Percentiles rank a stretch among this genome's conserved stretches.
Evolutionary conservation across 1,140 invertebrate species (phyloP).

Genomic region (Drosophila rufa): DNA sequence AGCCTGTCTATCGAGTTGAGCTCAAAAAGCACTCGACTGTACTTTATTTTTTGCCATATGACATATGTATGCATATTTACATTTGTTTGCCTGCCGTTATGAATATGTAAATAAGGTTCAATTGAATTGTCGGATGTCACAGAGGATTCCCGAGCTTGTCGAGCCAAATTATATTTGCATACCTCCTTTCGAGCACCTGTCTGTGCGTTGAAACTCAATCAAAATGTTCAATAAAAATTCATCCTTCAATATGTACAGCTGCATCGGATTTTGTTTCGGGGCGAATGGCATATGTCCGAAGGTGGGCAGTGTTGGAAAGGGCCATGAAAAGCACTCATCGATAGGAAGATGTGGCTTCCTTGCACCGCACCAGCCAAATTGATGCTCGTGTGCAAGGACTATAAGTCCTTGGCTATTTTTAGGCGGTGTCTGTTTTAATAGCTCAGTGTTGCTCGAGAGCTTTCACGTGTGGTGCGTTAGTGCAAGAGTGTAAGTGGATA

Average conservation of each 20-base stretch:
- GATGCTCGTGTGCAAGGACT: conserved; percentile 6
- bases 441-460: conserved; percentile 25
- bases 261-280: not conserved
- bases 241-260: conserved; percentile 3
- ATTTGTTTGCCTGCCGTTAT: conserved; percentile 39
- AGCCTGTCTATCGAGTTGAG: not conserved
- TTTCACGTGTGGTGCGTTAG: conserved; percentile 21
- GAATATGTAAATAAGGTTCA: conserved; percentile 47
- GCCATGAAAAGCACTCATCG: conserved; percentile 10
- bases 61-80: conserved; percentile 15
- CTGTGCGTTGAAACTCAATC: conserved; percentile 25
- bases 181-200: conserved; percentile 14
- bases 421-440: conserved; percentile 39
- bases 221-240: conserved; percentile 30
- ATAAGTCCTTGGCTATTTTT: conserved; percentile 49
- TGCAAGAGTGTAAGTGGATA: conserved; percentile 2
- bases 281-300: not conserved
- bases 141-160: conserved; percentile 23
- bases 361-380: not conserved
- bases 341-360: not conserved
- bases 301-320: not conserved
- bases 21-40: conserved; percentile 10
- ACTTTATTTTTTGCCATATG: conserved; percentile 10
- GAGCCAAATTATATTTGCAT: conserved; percentile 34
- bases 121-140: conserved; percentile 38